Conservation (phyloP, 2,888 invertebrate species). For the Anoplius nigerrimus region DNA sequence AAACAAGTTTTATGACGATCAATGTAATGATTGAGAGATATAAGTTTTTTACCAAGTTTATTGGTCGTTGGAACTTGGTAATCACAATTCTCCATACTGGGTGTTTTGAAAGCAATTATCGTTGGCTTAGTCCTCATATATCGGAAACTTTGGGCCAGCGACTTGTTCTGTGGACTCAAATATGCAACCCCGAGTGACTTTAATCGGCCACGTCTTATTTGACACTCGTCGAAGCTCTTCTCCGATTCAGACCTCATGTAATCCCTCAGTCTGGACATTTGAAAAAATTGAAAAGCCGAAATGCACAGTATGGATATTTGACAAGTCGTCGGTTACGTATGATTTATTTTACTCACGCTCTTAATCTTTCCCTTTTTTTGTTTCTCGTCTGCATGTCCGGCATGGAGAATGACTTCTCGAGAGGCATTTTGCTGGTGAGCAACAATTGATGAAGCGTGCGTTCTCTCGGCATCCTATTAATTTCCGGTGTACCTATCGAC, state of each 20-base stretch:
- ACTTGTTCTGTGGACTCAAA: slow-evolving; percentile 86
- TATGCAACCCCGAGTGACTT: slow-evolving; percentile 83
- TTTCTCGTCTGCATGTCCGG: slow-evolving; percentile 87
- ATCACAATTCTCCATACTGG: slow-evolving; percentile 85
- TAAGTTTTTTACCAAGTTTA: background rate
- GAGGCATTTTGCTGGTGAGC: slow-evolving; percentile 78
- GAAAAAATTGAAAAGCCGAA: background rate
- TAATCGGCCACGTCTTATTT: slow-evolving; percentile 80
- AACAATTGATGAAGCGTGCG: slow-evolving; percentile 77
- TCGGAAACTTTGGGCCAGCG: slow-evolving; percentile 90
- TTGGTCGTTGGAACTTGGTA: slow-evolving; percentile 38
- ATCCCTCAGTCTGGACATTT: slow-evolving; percentile 79
- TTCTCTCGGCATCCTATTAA: slow-evolving; percentile 70
- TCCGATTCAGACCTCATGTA: slow-evolving; percentile 89
- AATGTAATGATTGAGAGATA: background rate
- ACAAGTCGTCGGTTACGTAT: too few relatives aligned
- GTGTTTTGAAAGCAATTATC: slow-evolving; percentile 91
- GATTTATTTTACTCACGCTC: slow-evolving; percentile 79
- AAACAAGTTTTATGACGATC: background rate
- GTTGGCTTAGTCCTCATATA: slow-evolving; percentile 93
- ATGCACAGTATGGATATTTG: too few relatives aligned
- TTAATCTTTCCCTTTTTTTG: slow-evolving; percentile 83
- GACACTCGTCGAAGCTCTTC: slow-evolving; percentile 83
- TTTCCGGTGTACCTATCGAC: slow-evolving; percentile 19
- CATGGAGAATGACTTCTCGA: slow-evolving; percentile 89